Base-by-base conservation (phyloP, 1,140 invertebrate genomes). In the Homalodisca vitripennis region DNA sequence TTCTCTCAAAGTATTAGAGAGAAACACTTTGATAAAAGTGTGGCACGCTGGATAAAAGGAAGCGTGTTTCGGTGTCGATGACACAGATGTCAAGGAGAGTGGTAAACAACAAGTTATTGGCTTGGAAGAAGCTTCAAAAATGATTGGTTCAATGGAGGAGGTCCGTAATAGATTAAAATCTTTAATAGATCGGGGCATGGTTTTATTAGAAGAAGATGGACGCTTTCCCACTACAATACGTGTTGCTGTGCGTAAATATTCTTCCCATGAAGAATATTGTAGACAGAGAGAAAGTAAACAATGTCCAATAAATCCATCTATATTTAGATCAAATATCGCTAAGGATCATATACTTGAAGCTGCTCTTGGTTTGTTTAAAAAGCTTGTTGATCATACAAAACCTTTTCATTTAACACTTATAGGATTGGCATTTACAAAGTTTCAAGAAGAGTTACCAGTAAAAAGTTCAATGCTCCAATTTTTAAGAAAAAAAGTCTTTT, bases 391-490 rank as follows among this genome's bases (percentile, higher is more conserved):
- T 75, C 82, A 87, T 66, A 84, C 82, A 14, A 88, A 89, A 80
- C 86, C 88, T 63, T 92, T 91, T 79, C 89, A 91, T 79, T 85
- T 93, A 70, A 92, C 89, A 6, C 79, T 92, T 41, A 79, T 93
- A 41, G 90, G 90, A 26, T 79, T 93, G 71, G 88, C 89, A 14
- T 92, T 92, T 75, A 89, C 88, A 1, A 92, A 92, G 77, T 92
- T 92, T 72, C 77, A 79, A 63, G 76, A 77, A 24, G 63, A 22
- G 26, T 47, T 66, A 27, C 32, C 63, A 22, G 63, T n/a, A 13
- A 66, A 72, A 85, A 84, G 71, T 75, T 84, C 72, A 83, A 80
- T 34, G 78, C 80, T 30, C 26, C 26, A 65, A 66, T 69, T 69
- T 27, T 31, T 47, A 30, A 24, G 26, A 20, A 65, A 66, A 20